Evolutionary conservation across 2,797 vertebrate genomes (phyloP), one percentile per base, ranked within the genome.

Genomic region (Synaphobranchus kaupii): DNA sequence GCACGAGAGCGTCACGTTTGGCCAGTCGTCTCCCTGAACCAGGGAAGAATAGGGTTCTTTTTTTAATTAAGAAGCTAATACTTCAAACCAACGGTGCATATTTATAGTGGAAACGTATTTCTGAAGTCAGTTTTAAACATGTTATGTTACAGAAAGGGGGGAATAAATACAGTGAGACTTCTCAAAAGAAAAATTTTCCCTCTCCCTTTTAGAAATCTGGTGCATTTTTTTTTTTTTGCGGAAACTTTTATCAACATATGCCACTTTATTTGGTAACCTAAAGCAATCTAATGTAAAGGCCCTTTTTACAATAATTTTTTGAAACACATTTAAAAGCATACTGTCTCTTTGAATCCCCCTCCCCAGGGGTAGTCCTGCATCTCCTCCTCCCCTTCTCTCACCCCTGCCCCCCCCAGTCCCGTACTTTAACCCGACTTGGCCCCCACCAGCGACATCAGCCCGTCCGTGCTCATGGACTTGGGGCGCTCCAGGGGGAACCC

Each of bases 401-500:
- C 66, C 68, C 58, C 15, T 47, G 47, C 50, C 87, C 63, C n/a
- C 52, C 54, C 44, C 39, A 3, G 25, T 28, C 63, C 20, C 6
- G 25, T 28, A 86, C 73, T 91, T 96, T 95, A 99, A 85, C 96
- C 97, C 0, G 98, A 98, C 91, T 97, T 98, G 87, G 94, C 91
- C 89, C 97, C 97, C 91, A 99, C 98, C 91, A 98, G 95, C 88
- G 92, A 89, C 95, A 99, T 98, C 83, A 99, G 96, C 92, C 98
- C 98, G 31, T 98, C 96, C 0, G 98, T 99, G 95, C 98, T 99
- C 98, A 99, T 98, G 95, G 98, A 99, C 90, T 99, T 99, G 92
- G 98, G 98, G 20, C 98, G 93, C 94, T 99, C 98, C 92, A 99
- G 92, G 9, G 98, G 98, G 94, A 99, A 98, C 83, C 98, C 97